phyloP scores from a whole-genome alignment of 2,113 vertebrate species.

The Lophius piscatorius region DNA sequence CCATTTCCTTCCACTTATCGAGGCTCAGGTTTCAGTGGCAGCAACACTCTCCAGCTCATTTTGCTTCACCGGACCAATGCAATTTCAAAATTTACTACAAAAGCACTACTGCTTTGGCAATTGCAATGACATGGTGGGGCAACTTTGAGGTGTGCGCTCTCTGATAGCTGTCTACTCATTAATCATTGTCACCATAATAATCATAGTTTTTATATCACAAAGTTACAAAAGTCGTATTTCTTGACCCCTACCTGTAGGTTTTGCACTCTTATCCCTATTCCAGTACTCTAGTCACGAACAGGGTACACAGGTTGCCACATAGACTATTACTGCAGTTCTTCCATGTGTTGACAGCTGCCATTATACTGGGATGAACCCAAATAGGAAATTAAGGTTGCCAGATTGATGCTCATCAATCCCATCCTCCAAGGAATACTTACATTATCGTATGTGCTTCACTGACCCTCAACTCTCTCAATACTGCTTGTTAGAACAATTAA shows the following conservation, averaged over 20 bases:
- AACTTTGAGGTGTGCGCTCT: no score
- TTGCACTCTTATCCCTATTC: not conserved
- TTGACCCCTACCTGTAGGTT: not conserved
- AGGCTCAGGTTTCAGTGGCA: no score
- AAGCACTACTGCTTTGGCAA: no score
- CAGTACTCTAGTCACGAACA: conserved; percentile 5
- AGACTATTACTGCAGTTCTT: conserved; percentile 38
- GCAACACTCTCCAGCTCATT: no score
- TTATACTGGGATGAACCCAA: conserved; percentile 55
- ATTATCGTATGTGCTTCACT: conserved; percentile 60
- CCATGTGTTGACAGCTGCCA: conserved; percentile 54
- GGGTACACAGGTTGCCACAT: conserved; percentile 30
- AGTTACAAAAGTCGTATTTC: not conserved
- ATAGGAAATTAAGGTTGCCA: conserved; percentile 64
- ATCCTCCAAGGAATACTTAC: conserved; percentile 63
- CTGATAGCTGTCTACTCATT: no score
- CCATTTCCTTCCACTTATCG: no score
- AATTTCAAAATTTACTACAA: no score
- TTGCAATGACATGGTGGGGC: no score
- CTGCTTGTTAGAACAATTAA: conserved; percentile 73
- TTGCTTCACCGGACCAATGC: no score
- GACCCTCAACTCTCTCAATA: conserved; percentile 66
- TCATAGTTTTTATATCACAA: not conserved
- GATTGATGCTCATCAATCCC: conserved; percentile 57
- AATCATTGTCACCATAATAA: no score